Conservation (phyloP, 2,797 vertebrate species). For the Lutjanus argentimaculatus region DNA sequence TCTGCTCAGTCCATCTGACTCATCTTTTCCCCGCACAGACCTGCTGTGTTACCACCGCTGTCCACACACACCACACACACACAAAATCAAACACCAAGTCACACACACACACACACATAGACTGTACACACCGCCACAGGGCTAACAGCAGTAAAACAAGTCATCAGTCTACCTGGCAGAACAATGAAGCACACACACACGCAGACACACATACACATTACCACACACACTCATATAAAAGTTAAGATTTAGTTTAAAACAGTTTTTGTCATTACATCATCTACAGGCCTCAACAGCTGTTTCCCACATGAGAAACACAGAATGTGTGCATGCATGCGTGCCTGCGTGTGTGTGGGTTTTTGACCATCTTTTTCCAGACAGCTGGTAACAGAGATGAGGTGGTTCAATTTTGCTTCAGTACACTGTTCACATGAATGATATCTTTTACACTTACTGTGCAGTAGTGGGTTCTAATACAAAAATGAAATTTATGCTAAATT, state of each 20-base stretch:
- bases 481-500: neutral
- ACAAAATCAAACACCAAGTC: conserved; percentile 2
- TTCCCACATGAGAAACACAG: conserved; percentile 45
- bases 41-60: conserved; percentile 23
- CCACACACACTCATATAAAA: neutral
- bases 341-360: conserved; percentile 11
- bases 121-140: conserved; percentile 1
- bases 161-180: conserved; percentile 37
- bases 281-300: conserved; percentile 48
- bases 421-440: neutral
- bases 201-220: conserved; percentile 5
- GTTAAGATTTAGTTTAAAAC: conserved; percentile 11
- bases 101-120: neutral
- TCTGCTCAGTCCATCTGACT: conserved; percentile 40
- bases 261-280: conserved; percentile 42
- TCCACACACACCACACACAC: conserved; percentile 3
- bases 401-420: neutral
- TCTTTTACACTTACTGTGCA: neutral
- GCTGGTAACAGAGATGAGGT: conserved; percentile 29
- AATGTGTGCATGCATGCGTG: neutral
- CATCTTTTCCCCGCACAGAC: conserved; percentile 39
- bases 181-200: conserved; percentile 1
- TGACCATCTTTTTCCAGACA: conserved; percentile 49
- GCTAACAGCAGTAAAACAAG: conserved; percentile 27
- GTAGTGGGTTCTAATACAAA: neutral